phyloP scores from a whole-genome alignment of 1,140 invertebrate genomes.

The Magallana angulata region DNA sequence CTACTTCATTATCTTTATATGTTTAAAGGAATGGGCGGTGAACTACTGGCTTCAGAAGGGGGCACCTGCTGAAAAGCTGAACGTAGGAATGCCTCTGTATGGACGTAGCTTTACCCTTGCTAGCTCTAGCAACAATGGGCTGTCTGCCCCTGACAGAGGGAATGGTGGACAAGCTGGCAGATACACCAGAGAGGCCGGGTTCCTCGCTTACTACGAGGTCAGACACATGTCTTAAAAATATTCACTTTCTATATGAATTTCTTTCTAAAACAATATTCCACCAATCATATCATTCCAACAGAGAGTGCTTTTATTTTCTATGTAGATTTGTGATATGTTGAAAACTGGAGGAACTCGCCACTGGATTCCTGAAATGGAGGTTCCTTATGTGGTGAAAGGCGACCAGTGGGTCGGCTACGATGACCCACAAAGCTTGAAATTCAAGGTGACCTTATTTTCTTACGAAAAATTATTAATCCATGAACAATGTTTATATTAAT shows the following conservation, averaged over 20 bases:
- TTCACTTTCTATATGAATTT: not conserved
- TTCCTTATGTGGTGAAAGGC: slow-evolving; percentile 88
- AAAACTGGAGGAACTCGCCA: slow-evolving; percentile 49
- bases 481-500: no score
- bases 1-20: not conserved
- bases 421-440: slow-evolving; percentile 86
- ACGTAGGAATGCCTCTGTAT: slow-evolving; percentile 92
- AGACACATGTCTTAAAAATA: not conserved
- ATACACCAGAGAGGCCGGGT: slow-evolving; percentile 82
- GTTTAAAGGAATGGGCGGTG: slow-evolving; percentile 59
- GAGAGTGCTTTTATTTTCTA: not conserved
- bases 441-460: slow-evolving; percentile 83
- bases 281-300: not conserved
- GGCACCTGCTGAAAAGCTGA: slow-evolving; percentile 95
- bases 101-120: slow-evolving; percentile 59
- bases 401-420: slow-evolving; percentile 96
- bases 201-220: slow-evolving; percentile 57
- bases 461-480: no score
- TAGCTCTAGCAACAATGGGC: not conserved
- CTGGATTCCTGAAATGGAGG: slow-evolving; percentile 81
- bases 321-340: slow-evolving; percentile 51
- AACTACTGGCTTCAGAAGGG: slow-evolving; percentile 80
- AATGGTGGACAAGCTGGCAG: slow-evolving; percentile 73
- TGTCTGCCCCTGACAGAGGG: slow-evolving; percentile 46
- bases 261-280: not conserved